A percentile compares a stretch with the other conserved stretches of the same genome.
These are phyloP conservation scores for Chionodraco myersi DNA, from an alignment of 2,113 vertebrate species.

Conservation along the genomic window DNA sequence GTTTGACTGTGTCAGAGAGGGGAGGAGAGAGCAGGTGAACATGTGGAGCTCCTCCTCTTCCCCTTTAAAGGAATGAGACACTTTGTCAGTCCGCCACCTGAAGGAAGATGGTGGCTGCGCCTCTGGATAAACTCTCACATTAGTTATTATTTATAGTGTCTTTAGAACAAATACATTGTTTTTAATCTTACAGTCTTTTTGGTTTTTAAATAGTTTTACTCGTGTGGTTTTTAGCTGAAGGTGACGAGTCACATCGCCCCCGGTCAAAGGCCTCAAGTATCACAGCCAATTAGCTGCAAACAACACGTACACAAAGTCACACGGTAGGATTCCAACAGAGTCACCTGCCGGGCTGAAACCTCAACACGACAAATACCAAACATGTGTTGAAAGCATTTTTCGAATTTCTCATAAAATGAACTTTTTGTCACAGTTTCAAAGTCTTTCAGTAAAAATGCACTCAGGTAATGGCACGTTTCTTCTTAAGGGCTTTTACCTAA, in stretches of 20 bases:
- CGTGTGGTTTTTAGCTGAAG: not conserved
- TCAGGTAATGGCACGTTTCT: too few species aligned
- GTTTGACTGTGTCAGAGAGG: slow-evolving; percentile 51
- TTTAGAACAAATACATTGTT: not conserved
- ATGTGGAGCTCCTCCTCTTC: slow-evolving; percentile 1
- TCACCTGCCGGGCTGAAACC: too few species aligned
- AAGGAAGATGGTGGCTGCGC: slow-evolving; percentile 19
- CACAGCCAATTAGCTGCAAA: too few species aligned
- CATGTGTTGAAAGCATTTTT: too few species aligned
- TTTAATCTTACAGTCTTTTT: not conserved
- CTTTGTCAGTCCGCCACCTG: slow-evolving; percentile 64
- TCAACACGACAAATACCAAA: too few species aligned
- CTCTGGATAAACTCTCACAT: not conserved
- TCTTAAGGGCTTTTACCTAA: not conserved
- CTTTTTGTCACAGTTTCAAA: too few species aligned
- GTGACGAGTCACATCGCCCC: too few species aligned
- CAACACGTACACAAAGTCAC: too few species aligned
- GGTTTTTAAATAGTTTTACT: not conserved
- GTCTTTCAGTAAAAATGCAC: too few species aligned
- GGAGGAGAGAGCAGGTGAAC: slow-evolving; percentile 23
- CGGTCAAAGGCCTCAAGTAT: too few species aligned
- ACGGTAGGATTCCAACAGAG: too few species aligned
- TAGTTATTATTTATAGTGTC: not conserved
- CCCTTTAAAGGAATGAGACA: not conserved
- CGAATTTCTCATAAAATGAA: too few species aligned